Percentiles rank a stretch among this genome's conserved stretches.
These are phyloP conservation scores for Drosophila mulleri DNA, from an alignment of 2,888 invertebrate genomes.

Conservation along the genomic window DNA sequence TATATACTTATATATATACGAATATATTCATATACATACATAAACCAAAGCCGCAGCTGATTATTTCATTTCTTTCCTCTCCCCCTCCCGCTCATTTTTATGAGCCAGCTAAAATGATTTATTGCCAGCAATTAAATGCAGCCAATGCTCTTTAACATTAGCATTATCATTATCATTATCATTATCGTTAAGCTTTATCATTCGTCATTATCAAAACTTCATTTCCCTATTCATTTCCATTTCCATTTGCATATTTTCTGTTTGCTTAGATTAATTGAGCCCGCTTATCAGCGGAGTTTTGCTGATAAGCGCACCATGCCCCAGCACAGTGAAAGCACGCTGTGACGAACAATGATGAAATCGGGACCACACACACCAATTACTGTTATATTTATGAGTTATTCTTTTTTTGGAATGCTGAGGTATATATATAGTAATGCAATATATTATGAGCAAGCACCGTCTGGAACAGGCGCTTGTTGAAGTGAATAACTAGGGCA, in stretches of 20 bases:
- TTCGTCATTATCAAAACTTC: constrained; percentile 25
- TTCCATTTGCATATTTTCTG: constrained; percentile 20
- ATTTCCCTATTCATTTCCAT: constrained; percentile 23
- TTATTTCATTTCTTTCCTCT: constrained; percentile 2
- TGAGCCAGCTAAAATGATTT: constrained; percentile 45
- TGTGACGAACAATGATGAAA: background rate
- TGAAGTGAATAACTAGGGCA: too few species aligned
- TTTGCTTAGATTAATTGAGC: constrained; percentile 24
- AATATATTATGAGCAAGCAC: too few species aligned
- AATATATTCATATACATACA: background rate
- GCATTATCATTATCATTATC: constrained; percentile 9
- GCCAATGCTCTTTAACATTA: constrained; percentile 13
- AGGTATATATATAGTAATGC: too few species aligned
- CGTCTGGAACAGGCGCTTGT: too few species aligned
- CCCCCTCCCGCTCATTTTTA: constrained; percentile 13
- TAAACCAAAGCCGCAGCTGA: constrained; percentile 11
- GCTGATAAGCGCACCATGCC: constrained; percentile 19
- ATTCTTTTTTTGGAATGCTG: too few species aligned
- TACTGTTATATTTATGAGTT: background rate
- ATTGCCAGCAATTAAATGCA: constrained; percentile 36
- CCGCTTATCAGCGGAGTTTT: constrained; percentile 29
- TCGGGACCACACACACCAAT: background rate
- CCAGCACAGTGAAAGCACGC: constrained; percentile 8
- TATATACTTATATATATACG: background rate
- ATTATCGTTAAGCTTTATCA: constrained; percentile 8